phyloP scores from a whole-genome alignment of 2,797 vertebrate species.

The Arrhamphus sclerolepis region DNA sequence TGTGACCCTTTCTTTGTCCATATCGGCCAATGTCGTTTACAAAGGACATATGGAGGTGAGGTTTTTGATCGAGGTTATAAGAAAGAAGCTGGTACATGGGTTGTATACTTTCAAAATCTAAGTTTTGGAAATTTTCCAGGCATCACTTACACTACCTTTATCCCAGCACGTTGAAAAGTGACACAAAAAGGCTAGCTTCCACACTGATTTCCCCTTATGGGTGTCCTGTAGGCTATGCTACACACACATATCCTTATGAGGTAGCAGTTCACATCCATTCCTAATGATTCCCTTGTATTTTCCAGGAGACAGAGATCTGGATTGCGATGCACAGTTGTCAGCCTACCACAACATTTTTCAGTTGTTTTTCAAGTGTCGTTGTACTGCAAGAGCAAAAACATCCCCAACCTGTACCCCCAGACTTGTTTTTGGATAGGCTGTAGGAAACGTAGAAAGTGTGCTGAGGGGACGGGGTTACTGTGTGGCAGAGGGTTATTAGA shows the following conservation, averaged over 20 bases:
- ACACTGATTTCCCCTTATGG: too few relatives aligned
- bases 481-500: constrained; percentile 5
- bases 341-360: constrained; percentile 32
- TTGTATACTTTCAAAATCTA: too few relatives aligned
- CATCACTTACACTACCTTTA: too few relatives aligned
- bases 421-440: constrained; percentile 41
- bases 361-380: constrained; percentile 15
- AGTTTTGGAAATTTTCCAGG: too few relatives aligned
- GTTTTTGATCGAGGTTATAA: too few relatives aligned
- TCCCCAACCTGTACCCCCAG: background rate
- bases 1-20: too few relatives aligned
- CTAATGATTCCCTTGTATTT: constrained; percentile 11
- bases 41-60: too few relatives aligned
- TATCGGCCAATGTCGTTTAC: too few relatives aligned
- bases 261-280: constrained; percentile 13
- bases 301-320: constrained; percentile 7
- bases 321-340: constrained; percentile 11
- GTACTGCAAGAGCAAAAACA: constrained; percentile 16
- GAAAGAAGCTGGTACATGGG: too few relatives aligned
- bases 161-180: too few relatives aligned
- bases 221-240: too few relatives aligned
- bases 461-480: constrained; percentile 21
- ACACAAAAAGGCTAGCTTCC: too few relatives aligned
- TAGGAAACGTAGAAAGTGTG: constrained; percentile 20
- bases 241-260: background rate